Conservation (phyloP, 2,113 vertebrate genomes). For the Onychorhynchus coronatus region DNA sequence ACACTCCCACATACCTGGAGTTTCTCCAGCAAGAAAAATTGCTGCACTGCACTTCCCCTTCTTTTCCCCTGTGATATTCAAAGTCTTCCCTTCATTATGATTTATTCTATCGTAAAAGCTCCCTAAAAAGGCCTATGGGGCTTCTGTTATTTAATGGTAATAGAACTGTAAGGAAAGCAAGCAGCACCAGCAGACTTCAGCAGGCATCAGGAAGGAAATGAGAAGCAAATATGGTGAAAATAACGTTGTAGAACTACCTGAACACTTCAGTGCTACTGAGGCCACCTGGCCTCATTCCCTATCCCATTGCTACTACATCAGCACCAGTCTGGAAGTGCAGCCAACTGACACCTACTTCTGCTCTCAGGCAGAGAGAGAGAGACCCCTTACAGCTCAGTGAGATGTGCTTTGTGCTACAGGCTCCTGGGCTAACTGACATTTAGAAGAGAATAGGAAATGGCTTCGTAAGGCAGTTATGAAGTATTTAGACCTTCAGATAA, state of each 20-base stretch:
- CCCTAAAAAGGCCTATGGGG: background rate
- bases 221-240: background rate
- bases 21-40: background rate
- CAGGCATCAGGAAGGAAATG: background rate
- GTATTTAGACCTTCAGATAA: background rate
- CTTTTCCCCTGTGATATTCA: accelerated
- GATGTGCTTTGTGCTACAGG: background rate
- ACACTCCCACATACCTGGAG: background rate
- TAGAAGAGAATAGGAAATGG: background rate
- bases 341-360: background rate
- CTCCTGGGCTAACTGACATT: background rate
- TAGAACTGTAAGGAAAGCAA: background rate
- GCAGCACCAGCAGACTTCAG: background rate
- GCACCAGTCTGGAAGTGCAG: background rate
- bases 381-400: background rate
- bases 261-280: accelerated
- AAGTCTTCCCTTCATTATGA: background rate
- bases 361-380: no score
- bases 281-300: background rate
- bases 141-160: background rate
- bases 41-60: accelerated
- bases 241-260: background rate
- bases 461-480: background rate
- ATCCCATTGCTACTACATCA: background rate
- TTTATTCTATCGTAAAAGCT: background rate